Base-by-base conservation (phyloP, 2,797 vertebrate genomes). In the Clarias pachynema region DNA sequence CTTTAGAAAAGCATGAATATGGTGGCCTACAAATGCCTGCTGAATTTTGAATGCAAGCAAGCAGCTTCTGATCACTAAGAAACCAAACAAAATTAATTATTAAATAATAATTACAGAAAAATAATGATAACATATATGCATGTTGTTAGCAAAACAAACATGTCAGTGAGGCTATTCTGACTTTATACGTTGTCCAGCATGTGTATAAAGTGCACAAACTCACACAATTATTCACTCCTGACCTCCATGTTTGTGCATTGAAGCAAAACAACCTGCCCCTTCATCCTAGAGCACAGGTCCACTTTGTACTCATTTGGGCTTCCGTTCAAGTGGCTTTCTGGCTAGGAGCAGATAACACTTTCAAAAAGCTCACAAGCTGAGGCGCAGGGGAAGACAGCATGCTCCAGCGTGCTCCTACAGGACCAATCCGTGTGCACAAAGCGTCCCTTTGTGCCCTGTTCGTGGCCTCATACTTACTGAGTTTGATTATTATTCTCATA, bases 401-500 rank as follows among this genome's bases (percentile, higher is more conserved):
- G 88, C 72, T 70, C 72, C 79, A 86, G 74, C 56, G 62, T 73
- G 88, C 80, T 72, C 73, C 75, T 78, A 78, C 84, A 81, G 63
- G 20, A 84, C 29, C 40, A 59, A 77, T 70, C 56, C 57, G 18
- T 81, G 56, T 26, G 59, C 75, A 91, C 86, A 90, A 88, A 86
- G 87, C 60, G 14, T n/a, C n/a, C 44, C 79, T 86, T 88, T 89
- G 86, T 90, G 68, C 60, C 22, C 49, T 62, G 6, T 83, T 79
- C 77, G 44, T 80, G 84, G 72, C 57, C 68, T 87, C 18, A 24
- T 82, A 79, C 84, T 84, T 78, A 68, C 59, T n/a, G 68, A 81
- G 83, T 84, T 86, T 82, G 80, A 44, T 81, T 86, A 74, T 86
- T 86, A 73, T 84, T 69, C 82, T 83, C 72, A 86, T 81, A 62